These are phyloP conservation scores for Drosophila barbarae DNA, from an alignment of 2,888 invertebrate genomes.

Conservation along the genomic window DNA sequence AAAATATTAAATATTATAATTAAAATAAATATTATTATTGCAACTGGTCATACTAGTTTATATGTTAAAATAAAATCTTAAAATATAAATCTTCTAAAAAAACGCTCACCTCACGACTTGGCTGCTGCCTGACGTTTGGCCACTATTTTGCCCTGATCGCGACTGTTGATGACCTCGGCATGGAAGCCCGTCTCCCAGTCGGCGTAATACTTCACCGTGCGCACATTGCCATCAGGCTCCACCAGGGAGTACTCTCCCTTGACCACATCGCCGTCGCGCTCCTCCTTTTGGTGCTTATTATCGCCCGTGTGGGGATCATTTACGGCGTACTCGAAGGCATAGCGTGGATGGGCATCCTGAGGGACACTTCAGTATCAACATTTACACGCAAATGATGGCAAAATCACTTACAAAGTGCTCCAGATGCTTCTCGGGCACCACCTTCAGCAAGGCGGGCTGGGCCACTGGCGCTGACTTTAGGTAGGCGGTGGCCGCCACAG, in stretches of 20 bases:
- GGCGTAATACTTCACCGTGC: constrained; percentile 87
- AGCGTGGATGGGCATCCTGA: constrained; percentile 85
- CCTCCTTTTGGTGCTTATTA: constrained; percentile 86
- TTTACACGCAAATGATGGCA: neutral
- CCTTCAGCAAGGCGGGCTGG: constrained; percentile 80
- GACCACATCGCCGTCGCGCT: constrained; percentile 87
- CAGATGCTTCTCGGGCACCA: constrained; percentile 83
- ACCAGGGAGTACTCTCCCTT: constrained; percentile 85
- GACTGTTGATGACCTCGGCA: constrained; percentile 85
- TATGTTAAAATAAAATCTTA: too few species aligned
- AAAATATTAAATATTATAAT: too few species aligned
- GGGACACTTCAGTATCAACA: too few species aligned
- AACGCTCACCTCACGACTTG: constrained; percentile 56
- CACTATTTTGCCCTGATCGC: constrained; percentile 80
- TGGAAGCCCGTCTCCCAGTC: constrained; percentile 90
- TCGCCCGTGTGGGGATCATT: constrained; percentile 88
- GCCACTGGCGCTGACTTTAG: constrained; percentile 78
- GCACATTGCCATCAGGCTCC: constrained; percentile 87
- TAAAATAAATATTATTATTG: too few species aligned
- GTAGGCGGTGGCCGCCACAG: constrained; percentile 76
- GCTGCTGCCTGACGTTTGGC: constrained; percentile 72
- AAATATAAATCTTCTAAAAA: too few species aligned
- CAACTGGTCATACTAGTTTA: too few species aligned
- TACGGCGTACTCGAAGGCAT: constrained; percentile 87
- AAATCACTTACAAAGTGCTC: constrained; percentile 83